Conservation (phyloP, 2,888 invertebrate species). For the Sycophila texana region DNA sequence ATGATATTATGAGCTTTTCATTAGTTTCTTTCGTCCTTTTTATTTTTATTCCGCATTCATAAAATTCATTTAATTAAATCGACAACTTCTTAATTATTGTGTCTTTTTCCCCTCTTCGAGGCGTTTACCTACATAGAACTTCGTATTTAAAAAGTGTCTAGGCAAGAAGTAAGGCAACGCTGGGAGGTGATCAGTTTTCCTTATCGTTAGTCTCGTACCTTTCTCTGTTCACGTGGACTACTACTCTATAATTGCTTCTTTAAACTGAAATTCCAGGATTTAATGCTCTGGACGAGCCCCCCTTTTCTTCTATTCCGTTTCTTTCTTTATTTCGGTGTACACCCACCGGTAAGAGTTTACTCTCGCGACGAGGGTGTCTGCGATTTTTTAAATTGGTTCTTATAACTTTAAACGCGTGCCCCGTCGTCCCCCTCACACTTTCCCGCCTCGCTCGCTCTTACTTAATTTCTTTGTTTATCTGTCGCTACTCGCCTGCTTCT, state of each 20-base stretch:
- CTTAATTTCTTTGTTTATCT: conserved; percentile 64
- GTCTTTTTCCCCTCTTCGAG: neutral
- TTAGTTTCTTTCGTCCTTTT: neutral
- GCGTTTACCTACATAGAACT: neutral
- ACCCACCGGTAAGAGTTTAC: conserved; percentile 35
- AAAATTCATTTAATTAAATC: neutral
- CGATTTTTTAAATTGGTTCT: conserved; percentile 74
- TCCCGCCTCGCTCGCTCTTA: conserved; percentile 49
- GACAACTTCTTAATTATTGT: conserved; percentile 2
- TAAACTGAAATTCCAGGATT: conserved; percentile 73
- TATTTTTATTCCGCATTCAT: neutral
- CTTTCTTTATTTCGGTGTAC: conserved; percentile 44
- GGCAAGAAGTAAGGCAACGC: conserved; percentile 33
- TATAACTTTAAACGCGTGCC: conserved; percentile 70
- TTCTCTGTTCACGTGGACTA: conserved; percentile 62
- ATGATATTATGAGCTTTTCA: too few relatives aligned
- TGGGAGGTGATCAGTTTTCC: conserved; percentile 66
- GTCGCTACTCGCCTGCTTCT: conserved; percentile 57
- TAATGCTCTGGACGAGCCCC: conserved; percentile 61
- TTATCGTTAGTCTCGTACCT: conserved; percentile 69
- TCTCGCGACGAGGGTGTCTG: conserved; percentile 31
- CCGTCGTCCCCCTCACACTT: conserved; percentile 16
- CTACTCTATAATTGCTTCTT: conserved; percentile 73
- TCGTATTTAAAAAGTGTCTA: conserved; percentile 26
- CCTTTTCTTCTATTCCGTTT: conserved; percentile 26